phyloP scores from a whole-genome alignment of 1,140 invertebrate genomes.

The Ctenoplectra terminalis region DNA sequence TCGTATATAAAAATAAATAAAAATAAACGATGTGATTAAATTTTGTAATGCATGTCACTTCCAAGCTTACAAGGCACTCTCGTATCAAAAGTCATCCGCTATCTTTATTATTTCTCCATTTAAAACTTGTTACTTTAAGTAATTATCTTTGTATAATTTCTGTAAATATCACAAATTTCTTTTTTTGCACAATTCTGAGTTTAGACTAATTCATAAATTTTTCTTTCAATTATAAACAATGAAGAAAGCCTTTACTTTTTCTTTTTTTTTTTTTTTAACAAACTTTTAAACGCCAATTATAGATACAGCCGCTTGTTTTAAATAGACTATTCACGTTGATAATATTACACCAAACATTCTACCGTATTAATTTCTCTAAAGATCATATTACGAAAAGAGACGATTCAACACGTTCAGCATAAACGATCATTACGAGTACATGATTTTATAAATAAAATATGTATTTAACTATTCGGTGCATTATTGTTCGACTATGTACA shows the following conservation, averaged over 20 bases:
- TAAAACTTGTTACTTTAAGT: neutral
- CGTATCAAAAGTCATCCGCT: neutral
- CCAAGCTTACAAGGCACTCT: slow-evolving; percentile 1
- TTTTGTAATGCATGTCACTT: neutral
- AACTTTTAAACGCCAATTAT: neutral
- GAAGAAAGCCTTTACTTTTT: no score
- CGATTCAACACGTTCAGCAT: neutral
- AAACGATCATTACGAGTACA: slow-evolving; percentile 17
- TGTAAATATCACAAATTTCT: slow-evolving; percentile 12
- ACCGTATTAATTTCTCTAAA: neutral
- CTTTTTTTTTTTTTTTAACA: neutral
- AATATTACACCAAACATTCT: slow-evolving; percentile 13
- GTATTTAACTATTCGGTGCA: neutral
- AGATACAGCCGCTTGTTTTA: neutral
- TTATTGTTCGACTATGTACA: slow-evolving; percentile 30
- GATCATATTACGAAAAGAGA: neutral
- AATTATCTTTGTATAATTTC: neutral
- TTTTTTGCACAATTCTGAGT: slow-evolving; percentile 1
- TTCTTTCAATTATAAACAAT: neutral
- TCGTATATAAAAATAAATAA: neutral
- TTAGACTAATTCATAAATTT: neutral
- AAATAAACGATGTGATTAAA: neutral
- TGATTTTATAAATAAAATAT: slow-evolving; percentile 35
- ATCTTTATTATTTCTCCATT: neutral
- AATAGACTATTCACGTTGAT: neutral